Evolutionary conservation across 2,888 invertebrate species (phyloP).

Genomic region (Eurytoma californica): DNA sequence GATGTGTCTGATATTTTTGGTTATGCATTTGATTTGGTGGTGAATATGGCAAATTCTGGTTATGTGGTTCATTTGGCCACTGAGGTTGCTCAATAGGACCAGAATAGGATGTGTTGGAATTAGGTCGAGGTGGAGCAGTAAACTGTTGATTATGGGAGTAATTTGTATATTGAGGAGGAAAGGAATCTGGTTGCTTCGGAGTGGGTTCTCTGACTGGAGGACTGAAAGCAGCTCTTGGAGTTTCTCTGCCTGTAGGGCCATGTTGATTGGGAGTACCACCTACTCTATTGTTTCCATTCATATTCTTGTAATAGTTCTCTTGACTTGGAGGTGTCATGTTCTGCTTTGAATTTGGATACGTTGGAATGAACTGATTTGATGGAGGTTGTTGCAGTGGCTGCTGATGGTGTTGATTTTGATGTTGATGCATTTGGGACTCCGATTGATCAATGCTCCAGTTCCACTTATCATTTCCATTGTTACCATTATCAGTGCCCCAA

Average conservation of each 20-base stretch:
- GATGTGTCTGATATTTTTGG: conserved; percentile 57
- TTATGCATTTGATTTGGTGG: conserved; percentile 52
- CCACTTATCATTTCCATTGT: conserved; percentile 72
- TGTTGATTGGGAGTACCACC: conserved; percentile 59
- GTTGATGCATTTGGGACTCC: conserved; percentile 61
- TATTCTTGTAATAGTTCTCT: conserved; percentile 69
- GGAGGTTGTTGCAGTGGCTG: conserved; percentile 55
- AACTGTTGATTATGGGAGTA: conserved; percentile 63
- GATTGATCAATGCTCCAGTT: conserved; percentile 71
- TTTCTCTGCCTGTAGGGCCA: conserved; percentile 58
- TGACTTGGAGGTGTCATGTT: conserved; percentile 61
- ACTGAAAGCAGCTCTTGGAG: conserved; percentile 44
- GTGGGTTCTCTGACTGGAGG: conserved; percentile 61
- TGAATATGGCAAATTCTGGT: conserved; percentile 53
- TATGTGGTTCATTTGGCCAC: conserved; percentile 60
- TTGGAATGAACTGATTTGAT: conserved; percentile 60
- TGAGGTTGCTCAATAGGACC: conserved; percentile 59
- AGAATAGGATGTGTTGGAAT: conserved; percentile 57
- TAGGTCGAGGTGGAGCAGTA: conserved; percentile 58
- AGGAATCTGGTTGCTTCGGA: conserved; percentile 64
- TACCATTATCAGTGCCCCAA: conserved; percentile 65
- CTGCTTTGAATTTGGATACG: conserved; percentile 65
- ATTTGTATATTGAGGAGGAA: conserved; percentile 63
- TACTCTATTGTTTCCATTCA: conserved; percentile 68
- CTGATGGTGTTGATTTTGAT: conserved; percentile 50